Evolutionary conservation across 1,140 invertebrate genomes (phyloP).

Genomic region (Bombus polaris): DNA sequence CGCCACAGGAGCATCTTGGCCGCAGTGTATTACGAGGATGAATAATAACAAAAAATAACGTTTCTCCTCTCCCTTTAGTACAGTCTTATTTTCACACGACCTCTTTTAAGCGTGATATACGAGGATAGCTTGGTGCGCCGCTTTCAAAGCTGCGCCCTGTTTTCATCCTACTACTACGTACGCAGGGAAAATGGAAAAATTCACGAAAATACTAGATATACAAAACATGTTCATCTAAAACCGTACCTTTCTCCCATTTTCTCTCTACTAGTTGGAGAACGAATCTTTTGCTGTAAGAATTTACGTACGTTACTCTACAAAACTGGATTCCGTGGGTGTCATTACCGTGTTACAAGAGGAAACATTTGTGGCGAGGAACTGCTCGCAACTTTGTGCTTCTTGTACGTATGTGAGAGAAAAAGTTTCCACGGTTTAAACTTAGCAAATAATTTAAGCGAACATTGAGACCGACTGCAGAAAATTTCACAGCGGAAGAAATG

Average conservation of each 20-base stretch:
- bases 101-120: constrained; percentile 5
- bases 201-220: background rate
- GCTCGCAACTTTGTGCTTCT: background rate
- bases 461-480: constrained; percentile 1
- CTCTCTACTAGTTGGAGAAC: background rate
- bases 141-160: constrained; percentile 21
- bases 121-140: background rate
- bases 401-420: background rate
- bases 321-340: constrained; percentile 30
- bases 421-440: background rate
- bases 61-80: constrained; percentile 1
- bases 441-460: constrained; percentile 21
- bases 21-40: background rate
- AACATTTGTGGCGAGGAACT: constrained; percentile 9
- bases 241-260: background rate
- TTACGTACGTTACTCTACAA: constrained; percentile 19
- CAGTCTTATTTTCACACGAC: constrained; percentile 22
- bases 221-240: background rate
- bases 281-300: constrained; percentile 39
- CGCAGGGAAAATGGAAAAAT: constrained; percentile 35
- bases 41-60: constrained; percentile 38
- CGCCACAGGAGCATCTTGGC: background rate
- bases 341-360: constrained; percentile 30
- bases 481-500: background rate
- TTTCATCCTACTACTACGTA: constrained; percentile 16